Base-by-base conservation (phyloP, 2,888 invertebrate genomes). In the Noctua pronuba region DNA sequence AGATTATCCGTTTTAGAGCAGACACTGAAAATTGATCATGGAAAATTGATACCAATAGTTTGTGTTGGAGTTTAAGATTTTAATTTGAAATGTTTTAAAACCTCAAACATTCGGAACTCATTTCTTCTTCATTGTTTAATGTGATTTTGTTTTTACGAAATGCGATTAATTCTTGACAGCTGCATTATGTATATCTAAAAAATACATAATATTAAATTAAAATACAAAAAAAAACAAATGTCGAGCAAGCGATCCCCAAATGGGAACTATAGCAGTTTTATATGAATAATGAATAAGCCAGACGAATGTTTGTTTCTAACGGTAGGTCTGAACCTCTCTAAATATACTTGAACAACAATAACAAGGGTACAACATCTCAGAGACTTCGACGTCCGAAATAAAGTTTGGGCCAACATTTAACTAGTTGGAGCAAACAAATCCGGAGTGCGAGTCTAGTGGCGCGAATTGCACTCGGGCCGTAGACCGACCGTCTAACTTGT, bases 381-480 rank as follows among this genome's bases (percentile, higher is more conserved):
- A 93, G 93, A 94, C 91, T 92, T 92, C 91, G 91, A 90, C 90
- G 92, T 92, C 93, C 92, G 89, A 94, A 95, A 95, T 95, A 94
- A 95, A 95, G 94, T 95, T 95, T 89, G 89, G 88, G 82, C 92
- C 90, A 95, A 96, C 95, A 96, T 95, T 96, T 96, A 96, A 96
- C 96, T 95, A 96, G 95, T 95, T 94, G 92, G 92, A 91, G 92
- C 94, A 94, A 95, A 95, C 95, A 95, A 95, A 95, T 94, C 92
- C 92, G 88, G 89, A 93, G 94, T 92, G 94, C 91, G 93, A 93
- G 91, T 93, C 91, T 92, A 93, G 94, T 93, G 93, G 91, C 91
- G 90, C 88, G 91, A 93, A 92, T 91, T 94, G 92, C 92, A 92
- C 90, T 90, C 92, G 87, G 90, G 81, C 87, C 85, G 86, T 88